Evolutionary conservation across 2,888 invertebrate genomes (phyloP), one percentile per base, ranked within the genome.

Genomic region (Diaprepes abbreviatus): DNA sequence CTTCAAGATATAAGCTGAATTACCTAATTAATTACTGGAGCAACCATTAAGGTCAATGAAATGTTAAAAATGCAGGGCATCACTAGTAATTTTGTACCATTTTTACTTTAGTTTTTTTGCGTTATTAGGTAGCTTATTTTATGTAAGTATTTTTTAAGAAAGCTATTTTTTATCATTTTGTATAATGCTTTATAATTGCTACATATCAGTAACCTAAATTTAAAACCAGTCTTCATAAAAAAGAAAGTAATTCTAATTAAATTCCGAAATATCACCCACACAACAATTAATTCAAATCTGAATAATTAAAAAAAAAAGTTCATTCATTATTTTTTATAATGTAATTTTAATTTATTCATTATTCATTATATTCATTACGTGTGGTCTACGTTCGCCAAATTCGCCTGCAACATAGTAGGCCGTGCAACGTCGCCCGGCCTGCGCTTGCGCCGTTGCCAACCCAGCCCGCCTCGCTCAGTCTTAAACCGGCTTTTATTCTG

Each of bases 391-490:
- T 36, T 14, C 36, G 24, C 38, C 21, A 36, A 55, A 55, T 24
- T 55, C 40, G 40, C 35, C 50, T 55, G n/a, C 54, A 54, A 38
- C 60, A 64, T 62, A 64, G 68, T 62, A 28, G 69, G 70, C 50
- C 55, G 45, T 54, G 14, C 48, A 66, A 66, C 64, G 59, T 57
- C 50, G 45, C 45, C 66, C 66, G 72, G 66, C 54, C 7, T 48
- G 72, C 77, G 75, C 73, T 52, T 73, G 77, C 77, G 77, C 74
- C 38, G 38, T 74, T 35, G 64, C 43, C 69, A 73, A 77, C 77
- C 79, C 79, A 78, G 76, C 79, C 79, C 78, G 78, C 74, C 72
- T 75, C 64, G 50, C 45, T 77, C 76, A 79, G 78, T 79, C 74
- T 76, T 76, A 73, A 72, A 77, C 79, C 79, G 79, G 79, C 78